These are phyloP conservation scores for Pseudomyrmex cubaensis DNA, from an alignment of 1,140 invertebrate genomes.

Conservation along the genomic window DNA sequence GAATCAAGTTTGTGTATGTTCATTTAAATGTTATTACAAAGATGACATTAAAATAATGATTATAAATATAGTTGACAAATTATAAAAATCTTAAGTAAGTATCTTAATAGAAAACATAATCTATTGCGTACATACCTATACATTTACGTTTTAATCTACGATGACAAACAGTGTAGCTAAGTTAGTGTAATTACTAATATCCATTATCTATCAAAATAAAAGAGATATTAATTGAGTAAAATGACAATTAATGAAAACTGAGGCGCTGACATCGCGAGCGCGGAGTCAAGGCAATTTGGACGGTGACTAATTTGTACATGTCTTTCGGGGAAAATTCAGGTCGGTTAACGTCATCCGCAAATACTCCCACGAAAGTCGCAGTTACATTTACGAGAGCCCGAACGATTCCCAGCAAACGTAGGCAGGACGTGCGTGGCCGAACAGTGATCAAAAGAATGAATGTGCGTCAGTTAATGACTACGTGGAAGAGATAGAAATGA, in stretches of 20 bases:
- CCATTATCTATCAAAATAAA: constrained; percentile 33
- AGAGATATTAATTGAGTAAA: constrained; percentile 11
- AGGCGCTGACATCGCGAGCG: background rate
- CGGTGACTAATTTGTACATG: constrained; percentile 15
- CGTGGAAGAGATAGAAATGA: constrained; percentile 29
- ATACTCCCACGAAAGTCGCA: constrained; percentile 49
- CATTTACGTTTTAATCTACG: constrained; percentile 24
- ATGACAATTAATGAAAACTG: constrained; percentile 41
- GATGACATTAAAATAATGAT: background rate
- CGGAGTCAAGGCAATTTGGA: constrained; percentile 23
- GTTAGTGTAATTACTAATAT: background rate
- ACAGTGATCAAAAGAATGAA: constrained; percentile 52
- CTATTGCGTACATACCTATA: constrained; percentile 2
- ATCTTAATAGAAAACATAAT: background rate
- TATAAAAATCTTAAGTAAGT: constrained; percentile 6
- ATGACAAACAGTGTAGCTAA: background rate
- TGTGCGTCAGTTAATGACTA: constrained; percentile 44
- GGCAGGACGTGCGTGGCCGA: constrained; percentile 41
- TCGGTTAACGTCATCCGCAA: constrained; percentile 54
- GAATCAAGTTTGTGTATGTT: background rate
- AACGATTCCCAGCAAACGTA: constrained; percentile 12
- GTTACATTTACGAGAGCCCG: background rate
- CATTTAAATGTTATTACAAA: no score
- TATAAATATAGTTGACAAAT: background rate
- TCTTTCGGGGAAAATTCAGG: constrained; percentile 13